phyloP scores from a whole-genome alignment of 2,797 vertebrate genomes.

The Ctenopoma kingsleyae region DNA sequence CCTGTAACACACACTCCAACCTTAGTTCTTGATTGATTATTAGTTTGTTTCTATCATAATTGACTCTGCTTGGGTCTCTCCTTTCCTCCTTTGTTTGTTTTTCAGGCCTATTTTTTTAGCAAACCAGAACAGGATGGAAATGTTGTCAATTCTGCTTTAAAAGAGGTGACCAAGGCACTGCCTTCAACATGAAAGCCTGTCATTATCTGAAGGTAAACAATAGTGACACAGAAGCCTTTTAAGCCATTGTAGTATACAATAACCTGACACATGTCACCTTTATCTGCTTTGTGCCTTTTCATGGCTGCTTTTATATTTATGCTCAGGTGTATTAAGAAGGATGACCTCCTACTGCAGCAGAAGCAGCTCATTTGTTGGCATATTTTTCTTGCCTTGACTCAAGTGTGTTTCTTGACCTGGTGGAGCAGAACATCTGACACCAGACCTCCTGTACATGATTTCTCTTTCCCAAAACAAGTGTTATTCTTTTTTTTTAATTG shows the following conservation, averaged over 20 bases:
- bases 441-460: constrained; percentile 78
- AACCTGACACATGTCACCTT: constrained; percentile 15
- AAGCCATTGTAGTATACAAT: constrained; percentile 15
- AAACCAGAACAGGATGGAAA: constrained; percentile 75
- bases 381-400: constrained; percentile 3
- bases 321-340: neutral
- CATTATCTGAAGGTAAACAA: constrained; percentile 66
- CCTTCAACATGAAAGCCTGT: constrained; percentile 60
- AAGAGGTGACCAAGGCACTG: constrained; percentile 52
- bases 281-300: neutral
- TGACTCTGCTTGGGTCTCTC: neutral
- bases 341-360: neutral
- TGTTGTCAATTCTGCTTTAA: constrained; percentile 12
- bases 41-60: constrained; percentile 16
- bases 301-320: neutral
- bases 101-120: constrained; percentile 93
- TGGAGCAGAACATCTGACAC: constrained; percentile 58
- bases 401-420: constrained; percentile 25
- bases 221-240: constrained; percentile 9
- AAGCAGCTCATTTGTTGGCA: constrained; percentile 4
- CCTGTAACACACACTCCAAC: constrained; percentile 8
- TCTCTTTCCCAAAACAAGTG: constrained; percentile 67
- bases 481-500: constrained; percentile 77
- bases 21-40: constrained; percentile 22
- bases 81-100: constrained; percentile 23